Evolutionary conservation across 2,888 invertebrate genomes (phyloP), one percentile per base, ranked within the genome.

Genomic region (Penaeus monodon): DNA sequence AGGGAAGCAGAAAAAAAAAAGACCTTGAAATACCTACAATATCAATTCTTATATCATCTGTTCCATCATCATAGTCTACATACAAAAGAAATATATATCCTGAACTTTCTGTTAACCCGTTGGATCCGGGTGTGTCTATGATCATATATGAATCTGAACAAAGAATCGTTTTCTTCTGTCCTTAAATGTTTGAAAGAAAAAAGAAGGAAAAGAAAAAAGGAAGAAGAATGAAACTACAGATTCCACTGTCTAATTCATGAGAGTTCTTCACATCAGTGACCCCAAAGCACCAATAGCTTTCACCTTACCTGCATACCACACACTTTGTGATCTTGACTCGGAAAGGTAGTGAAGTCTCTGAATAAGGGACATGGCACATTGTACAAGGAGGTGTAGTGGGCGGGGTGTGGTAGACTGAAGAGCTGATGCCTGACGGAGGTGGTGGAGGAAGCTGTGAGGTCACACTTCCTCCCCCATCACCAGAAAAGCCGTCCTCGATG

Each of bases 291-390:
- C 17, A 57, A 57, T 57, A 17, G n/a, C 12, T 49, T 6, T 27
- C n/a, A 24, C 92, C 93, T 92, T 92, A 95, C 95, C 94, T 94
- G 93, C 96, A 96, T 38, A 96, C 92, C 17, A 94, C 93, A 92
- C 97, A 97, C 91, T 95, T 95, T 68, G 94, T 94, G 91, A 96
- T 94, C 91, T 94, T 95, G 68, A 96, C 95, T 91, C 95, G 94
- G 91, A 96, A 95, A 6, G 96, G 96, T 70, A 96, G 94, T 78
- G 94, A 94, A 64, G 94, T 93, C 81, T 95, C 94, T 90, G 94
- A 95, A 92, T 98, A 98, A 0, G 98, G 98, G 91, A 98, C 95
- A 92, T 99, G 98, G 90, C 96, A 96, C 49, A 94, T 91, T 57
- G 92, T 92, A 91, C 95, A 95, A 49, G 76, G 84, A 3, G 88